Evolutionary conservation across 2,113 vertebrate species (phyloP), one percentile per base, ranked within the genome.

Genomic region (Carettochelys insculpta): DNA sequence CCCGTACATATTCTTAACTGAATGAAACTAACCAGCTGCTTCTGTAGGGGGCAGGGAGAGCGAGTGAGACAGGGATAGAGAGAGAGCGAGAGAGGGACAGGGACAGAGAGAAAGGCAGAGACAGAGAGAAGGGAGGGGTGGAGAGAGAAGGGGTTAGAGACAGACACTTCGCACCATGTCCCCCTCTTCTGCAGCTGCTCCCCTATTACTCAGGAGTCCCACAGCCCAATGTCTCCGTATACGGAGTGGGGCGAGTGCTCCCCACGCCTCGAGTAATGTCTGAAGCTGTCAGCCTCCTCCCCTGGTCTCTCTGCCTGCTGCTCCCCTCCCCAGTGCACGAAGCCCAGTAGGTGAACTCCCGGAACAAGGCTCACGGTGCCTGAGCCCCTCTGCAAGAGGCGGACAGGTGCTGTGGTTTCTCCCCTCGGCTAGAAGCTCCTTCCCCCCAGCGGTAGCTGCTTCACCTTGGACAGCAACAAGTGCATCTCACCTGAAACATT

Each of bases 401-500:
- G 6, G 80, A 54, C 9, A 80, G 53, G 0, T 61, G 82, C 82
- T 84, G 90, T 5, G 13, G 6, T 41, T 56, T 77, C 92, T 91
- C 96, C 94, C 38, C 54, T 96, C 82, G 87, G 91, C 85, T 6
- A 5, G 53, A 54, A 89, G 85, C 77, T 90, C 81, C 92, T 45
- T 38, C 89, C 93, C n/a, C 95, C 94, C 93, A 93, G 56, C 80
- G 79, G 78, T 3, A 1, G 43, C 2, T 12, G 75, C 58, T 53
- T 68, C 90, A 50, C 31, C 38, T 61, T 80, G 50, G 17, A 65
- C 78, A 65, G 91, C 56, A 77, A 31, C 24, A 1, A 11, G 11
- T 0, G 0, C 22, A 79, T 79, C 98, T 97, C 94, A 99, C 99
- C 99, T 99, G 99, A 97, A 99, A 99, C 98, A 99, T 99, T 95